Conservation (phyloP, 2,113 vertebrate genomes). For the Loxodonta africana region DNA sequence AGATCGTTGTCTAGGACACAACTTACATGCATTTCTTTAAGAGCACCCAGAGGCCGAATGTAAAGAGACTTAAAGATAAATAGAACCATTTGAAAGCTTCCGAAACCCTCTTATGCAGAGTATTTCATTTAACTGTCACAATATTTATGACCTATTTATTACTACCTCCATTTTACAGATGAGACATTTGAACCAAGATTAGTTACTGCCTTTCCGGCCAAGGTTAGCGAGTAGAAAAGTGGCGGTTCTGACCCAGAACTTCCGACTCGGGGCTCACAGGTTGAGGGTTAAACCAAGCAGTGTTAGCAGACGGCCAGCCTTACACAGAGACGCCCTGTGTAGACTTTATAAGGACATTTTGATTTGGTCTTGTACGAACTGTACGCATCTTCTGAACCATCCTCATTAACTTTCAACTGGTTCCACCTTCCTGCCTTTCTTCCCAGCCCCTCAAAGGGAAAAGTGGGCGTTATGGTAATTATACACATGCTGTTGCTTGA, state of each 20-base stretch:
- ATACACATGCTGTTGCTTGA: fast-evolving
- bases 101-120: not conserved
- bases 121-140: not conserved
- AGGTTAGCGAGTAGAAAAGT: not conserved
- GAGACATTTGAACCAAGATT: not conserved
- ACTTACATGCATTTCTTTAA: not conserved
- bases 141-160: no score
- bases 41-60: not conserved
- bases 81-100: not conserved
- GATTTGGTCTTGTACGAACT: not conserved
- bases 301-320: not conserved
- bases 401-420: not conserved
- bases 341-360: not conserved
- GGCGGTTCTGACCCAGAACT: not conserved
- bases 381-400: not conserved
- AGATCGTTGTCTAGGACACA: not conserved
- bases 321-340: not conserved
- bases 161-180: not conserved
- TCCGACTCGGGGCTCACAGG: not conserved
- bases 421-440: no score
- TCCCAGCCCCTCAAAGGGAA: no score
- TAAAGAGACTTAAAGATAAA: not conserved
- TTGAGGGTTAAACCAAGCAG: not conserved
- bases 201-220: not conserved
- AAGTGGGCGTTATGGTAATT: not conserved